These are phyloP conservation scores for Lasioglossum marginatum DNA, from an alignment of 2,888 invertebrate species.

Conservation along the genomic window DNA sequence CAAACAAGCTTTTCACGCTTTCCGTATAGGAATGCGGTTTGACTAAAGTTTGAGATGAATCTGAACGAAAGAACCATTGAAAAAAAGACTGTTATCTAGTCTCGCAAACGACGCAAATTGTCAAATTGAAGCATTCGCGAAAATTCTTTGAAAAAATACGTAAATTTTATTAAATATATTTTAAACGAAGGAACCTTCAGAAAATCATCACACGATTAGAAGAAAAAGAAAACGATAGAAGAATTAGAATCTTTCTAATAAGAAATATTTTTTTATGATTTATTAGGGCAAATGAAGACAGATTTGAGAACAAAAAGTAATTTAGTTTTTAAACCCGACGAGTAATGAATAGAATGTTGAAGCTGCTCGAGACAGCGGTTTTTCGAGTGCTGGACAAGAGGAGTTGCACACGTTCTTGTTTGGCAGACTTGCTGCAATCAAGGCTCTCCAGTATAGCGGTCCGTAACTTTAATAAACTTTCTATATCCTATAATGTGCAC, in stretches of 20 bases:
- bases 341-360: background rate
- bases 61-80: background rate
- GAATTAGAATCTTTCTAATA: background rate
- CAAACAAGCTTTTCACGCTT: background rate
- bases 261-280: background rate
- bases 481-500: background rate
- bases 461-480: background rate
- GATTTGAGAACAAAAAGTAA: background rate
- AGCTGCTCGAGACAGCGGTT: background rate
- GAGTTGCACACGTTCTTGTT: slow-evolving; percentile 2
- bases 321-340: background rate
- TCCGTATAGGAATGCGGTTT: background rate
- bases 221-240: background rate
- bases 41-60: background rate
- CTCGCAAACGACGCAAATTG: background rate
- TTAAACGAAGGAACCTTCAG: background rate
- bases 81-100: background rate
- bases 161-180: background rate
- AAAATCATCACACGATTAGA: background rate
- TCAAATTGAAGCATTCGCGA: background rate
- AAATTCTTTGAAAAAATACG: background rate
- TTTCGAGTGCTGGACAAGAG: background rate
- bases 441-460: background rate
- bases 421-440: background rate
- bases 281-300: background rate